These are phyloP conservation scores for Chamaea fasciata DNA, from an alignment of 2,113 vertebrate species.

Conservation along the genomic window DNA sequence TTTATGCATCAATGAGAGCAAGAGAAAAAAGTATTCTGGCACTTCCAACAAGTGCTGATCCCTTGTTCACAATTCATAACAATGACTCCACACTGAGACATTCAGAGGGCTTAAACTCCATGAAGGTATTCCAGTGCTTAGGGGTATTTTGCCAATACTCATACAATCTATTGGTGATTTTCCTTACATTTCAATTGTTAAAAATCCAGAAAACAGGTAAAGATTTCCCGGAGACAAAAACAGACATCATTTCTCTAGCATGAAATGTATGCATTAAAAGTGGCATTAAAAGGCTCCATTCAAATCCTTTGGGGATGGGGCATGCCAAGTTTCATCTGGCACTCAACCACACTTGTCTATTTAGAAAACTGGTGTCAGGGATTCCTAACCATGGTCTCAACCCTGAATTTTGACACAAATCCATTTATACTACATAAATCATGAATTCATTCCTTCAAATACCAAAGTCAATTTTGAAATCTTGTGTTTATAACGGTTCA, in stretches of 20 bases:
- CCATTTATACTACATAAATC: constrained; percentile 42
- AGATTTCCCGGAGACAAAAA: constrained; percentile 36
- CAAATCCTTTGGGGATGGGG: background rate
- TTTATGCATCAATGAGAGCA: background rate
- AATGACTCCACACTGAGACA: background rate
- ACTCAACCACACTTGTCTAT: background rate
- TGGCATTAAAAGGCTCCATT: background rate
- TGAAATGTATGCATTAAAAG: constrained; percentile 3
- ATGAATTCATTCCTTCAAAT: constrained; percentile 27
- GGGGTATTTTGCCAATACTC: background rate
- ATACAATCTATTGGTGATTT: background rate
- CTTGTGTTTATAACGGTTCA: constrained; percentile 52
- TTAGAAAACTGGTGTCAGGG: constrained; percentile 18
- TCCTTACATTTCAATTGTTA: constrained; percentile 14
- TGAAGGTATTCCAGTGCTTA: background rate
- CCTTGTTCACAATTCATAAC: background rate
- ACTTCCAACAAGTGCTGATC: background rate
- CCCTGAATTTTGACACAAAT: constrained; percentile 24
- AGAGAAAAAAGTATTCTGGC: background rate
- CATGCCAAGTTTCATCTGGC: constrained; percentile 49
- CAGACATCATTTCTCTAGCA: background rate
- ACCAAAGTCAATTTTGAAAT: constrained; percentile 23
- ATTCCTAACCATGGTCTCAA: constrained; percentile 21
- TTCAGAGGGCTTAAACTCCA: background rate
- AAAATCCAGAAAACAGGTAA: constrained; percentile 6